phyloP scores from a whole-genome alignment of 1,140 invertebrate species.

The Rhagoletis pomonella region DNA sequence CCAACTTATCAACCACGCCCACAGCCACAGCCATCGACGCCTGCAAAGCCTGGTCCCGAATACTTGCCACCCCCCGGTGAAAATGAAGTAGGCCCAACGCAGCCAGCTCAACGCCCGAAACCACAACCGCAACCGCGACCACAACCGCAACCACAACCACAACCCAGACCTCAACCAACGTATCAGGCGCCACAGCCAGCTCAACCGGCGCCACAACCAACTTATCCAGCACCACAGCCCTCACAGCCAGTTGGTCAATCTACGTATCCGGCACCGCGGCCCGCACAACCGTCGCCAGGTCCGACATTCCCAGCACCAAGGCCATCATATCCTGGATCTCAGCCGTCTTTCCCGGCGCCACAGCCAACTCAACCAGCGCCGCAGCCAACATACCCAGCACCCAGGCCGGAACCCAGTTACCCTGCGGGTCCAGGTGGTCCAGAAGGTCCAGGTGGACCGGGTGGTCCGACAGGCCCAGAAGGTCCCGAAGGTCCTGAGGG shows the following conservation, averaged over 20 bases:
- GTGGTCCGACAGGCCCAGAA: constrained; percentile 32
- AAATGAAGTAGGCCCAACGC: constrained; percentile 48
- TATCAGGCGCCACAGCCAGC: background rate
- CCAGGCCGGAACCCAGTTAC: background rate
- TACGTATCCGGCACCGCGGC: constrained; percentile 14
- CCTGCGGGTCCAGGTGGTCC: constrained; percentile 45
- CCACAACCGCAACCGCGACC: constrained; percentile 18
- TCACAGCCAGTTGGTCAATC: constrained; percentile 29
- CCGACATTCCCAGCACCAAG: constrained; percentile 29
- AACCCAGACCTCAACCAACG: constrained; percentile 50
- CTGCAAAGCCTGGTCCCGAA: constrained; percentile 45
- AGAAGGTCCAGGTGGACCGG: constrained; percentile 30
- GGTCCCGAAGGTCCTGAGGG: background rate
- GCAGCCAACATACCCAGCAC: background rate
- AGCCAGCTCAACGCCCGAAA: background rate
- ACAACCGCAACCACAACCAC: constrained; percentile 18
- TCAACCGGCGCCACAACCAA: background rate
- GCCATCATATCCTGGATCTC: constrained; percentile 52
- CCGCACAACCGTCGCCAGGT: background rate
- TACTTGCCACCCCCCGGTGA: constrained; percentile 57
- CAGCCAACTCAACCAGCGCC: background rate
- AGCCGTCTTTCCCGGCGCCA: constrained; percentile 26
- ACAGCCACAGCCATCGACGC: constrained; percentile 53
- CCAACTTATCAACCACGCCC: background rate
- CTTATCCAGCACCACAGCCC: constrained; percentile 47